Base-by-base conservation (phyloP, 1,140 invertebrate species). In the Danaus plexippus region DNA sequence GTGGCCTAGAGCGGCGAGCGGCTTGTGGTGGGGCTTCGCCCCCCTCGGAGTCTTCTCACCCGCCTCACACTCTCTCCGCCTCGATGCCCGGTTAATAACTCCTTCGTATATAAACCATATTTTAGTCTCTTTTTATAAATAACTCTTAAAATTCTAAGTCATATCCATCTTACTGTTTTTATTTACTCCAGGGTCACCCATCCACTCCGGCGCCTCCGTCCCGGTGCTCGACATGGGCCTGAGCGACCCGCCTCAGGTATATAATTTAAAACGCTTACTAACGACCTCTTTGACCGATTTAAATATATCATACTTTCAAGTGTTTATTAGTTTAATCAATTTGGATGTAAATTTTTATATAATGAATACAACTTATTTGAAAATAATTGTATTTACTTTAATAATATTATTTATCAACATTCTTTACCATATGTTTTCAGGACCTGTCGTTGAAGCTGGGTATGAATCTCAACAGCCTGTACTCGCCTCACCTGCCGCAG, bases 131-230 rank as follows among this genome's bases (percentile, higher is more conserved):
- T 43, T 32, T 15, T 43, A 9, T 40, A 9, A 42, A 12, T 2
- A 15, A 15, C 15, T 9, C 10, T 12, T 43, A 2, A 5, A n/a
- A 11, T 51, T 42, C 32, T 3, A 13, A 43, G 42, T 12, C 11
- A 11, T 43, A 1, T 41, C 11, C 7, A 3, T 49, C 9, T 32
- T 18, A 10, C 48, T 32, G 48, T 9, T 22, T 32, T 3, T 10
- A 32, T 18, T 22, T 42, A 57, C 76, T 72, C 58, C 77, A 89
- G 92, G 91, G 47, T 93, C 92, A 9, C 92, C 92, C n/a, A 92
- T 92, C 54, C 92, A 93, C 63, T 47, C 55, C n/a, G 61, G 67
- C 12, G 63, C 59, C 0, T 64, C 67, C 11, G 59, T 66, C 9
- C 67, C 73, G 1, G 64, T 77, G 8, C 54, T 78, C 8, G 84